Percentiles rank a stretch among this genome's conserved stretches.
These are phyloP conservation scores for Metaphire vulgaris DNA, from an alignment of 1,140 invertebrate species.

Conservation along the genomic window DNA sequence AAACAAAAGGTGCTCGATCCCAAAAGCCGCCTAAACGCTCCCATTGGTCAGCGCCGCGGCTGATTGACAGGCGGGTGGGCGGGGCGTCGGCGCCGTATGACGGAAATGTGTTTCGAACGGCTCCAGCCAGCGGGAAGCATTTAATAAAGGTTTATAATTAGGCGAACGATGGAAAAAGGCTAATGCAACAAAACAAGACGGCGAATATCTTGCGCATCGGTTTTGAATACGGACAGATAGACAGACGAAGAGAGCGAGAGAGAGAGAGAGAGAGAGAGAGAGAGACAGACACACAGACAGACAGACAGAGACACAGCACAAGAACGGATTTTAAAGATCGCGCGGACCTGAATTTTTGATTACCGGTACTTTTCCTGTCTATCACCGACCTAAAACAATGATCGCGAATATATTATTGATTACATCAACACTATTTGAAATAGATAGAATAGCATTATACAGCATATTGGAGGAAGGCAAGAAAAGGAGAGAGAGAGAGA, in stretches of 20 bases:
- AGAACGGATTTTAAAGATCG: no score
- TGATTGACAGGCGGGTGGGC: background rate
- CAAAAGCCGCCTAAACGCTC: no score
- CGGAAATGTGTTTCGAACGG: background rate
- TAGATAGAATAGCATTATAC: no score
- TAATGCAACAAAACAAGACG: background rate
- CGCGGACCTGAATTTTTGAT: no score
- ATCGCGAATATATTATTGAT: no score
- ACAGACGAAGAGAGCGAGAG: no score
- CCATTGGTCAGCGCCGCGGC: background rate
- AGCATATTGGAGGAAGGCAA: no score
- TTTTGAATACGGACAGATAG: background rate
- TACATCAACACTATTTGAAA: no score
- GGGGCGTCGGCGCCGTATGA: background rate
- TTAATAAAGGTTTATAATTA: background rate
- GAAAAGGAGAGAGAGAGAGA: no score
- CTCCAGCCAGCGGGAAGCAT: background rate
- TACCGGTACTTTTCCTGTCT: no score
- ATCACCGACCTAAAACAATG: no score
- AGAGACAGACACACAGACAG: background rate
- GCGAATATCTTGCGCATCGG: background rate
- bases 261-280: background rate
- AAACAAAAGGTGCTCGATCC: background rate
- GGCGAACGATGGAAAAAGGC: background rate
- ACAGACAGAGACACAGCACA: background rate